Percentiles rank a stretch among this genome's conserved stretches.
Conservation (phyloP, 2,113 vertebrate species). For the Psittacula cyanocephala region DNA sequence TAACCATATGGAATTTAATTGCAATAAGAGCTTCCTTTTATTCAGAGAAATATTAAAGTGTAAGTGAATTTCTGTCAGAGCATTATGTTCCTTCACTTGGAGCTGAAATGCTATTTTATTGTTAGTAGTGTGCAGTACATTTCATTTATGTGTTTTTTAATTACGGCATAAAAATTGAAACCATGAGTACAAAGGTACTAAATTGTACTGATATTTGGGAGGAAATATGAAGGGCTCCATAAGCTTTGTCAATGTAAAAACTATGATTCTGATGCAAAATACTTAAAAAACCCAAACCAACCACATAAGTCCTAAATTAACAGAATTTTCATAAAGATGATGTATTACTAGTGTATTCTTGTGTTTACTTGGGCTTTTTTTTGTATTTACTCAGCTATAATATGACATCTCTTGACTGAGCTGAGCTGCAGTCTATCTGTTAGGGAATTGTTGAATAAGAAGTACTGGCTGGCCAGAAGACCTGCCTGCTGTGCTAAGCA, state of each 20-base stretch:
- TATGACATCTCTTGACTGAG: not conserved
- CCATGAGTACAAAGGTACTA: not conserved
- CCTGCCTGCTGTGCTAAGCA: fast-evolving
- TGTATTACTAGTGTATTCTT: not conserved
- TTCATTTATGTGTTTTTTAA: not conserved
- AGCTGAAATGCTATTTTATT: not conserved
- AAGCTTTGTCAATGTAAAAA: not conserved
- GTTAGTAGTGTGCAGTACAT: not conserved
- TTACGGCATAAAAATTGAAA: not conserved
- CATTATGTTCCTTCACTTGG: not conserved
- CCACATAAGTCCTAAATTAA: not conserved
- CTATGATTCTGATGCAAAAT: not conserved
- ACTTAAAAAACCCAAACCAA: not conserved
- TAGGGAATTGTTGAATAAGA: not conserved
- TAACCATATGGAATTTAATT: not conserved
- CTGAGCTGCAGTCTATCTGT: not conserved
- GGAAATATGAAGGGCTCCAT: not conserved
- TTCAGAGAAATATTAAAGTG: not conserved
- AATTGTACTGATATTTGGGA: not conserved
- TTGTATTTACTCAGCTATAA: not conserved
- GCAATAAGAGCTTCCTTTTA: not conserved
- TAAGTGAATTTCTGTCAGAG: not conserved
- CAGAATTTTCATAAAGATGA: not conserved
- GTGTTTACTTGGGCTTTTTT: not conserved
- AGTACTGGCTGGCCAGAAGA: not conserved